Base-by-base conservation (phyloP, 2,888 invertebrate species). In the Selenia dentaria region DNA sequence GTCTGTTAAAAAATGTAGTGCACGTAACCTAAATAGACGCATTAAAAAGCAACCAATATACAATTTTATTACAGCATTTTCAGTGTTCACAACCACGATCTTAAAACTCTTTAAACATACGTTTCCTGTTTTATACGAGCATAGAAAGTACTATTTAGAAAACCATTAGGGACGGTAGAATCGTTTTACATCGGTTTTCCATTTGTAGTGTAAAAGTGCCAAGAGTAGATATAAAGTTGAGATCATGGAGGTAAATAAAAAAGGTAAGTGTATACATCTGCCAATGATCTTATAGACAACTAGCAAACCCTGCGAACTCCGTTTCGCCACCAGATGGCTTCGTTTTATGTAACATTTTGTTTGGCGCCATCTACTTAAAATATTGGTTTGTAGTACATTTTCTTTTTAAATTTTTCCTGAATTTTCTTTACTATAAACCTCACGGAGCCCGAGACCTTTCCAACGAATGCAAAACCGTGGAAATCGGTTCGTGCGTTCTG, bases 21-120 rank as follows among this genome's bases (percentile, higher is more conserved):
- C 6, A 22, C 22, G 8, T 22, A 22, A 22, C 6, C 22, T 18
- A 36, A 22, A 38, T 13, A 29, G 12, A 28, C 13, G 11, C 28
- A 9, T 38, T 14, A 29, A 38, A 38, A 6, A 10, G 24, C 18
- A 22, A 31, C 22, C 24, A 14, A 8, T 37, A 13, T 27, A 10
- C 11, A 26, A 16, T 11, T 35, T 35, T 37, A 28, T 20, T 24
- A 38, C 31, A 12, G 8, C n/a, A 24, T 13, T 31, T 20, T 38
- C 8, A 24, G 27, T 35, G n/a, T 29, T 28, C 11, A 11, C 29
- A 10, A 38, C 13, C 24, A 6, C 38, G 12, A 18, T 18, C 22
- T 8, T 22, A 13, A 37, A 22, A 8, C 6, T 4, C n/a, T 22
- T 28, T 22, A 38, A 20, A 20, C 37, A 28, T 29, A 29, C 9